Evolutionary conservation across 2,888 invertebrate species (phyloP), one percentile per base, ranked within the genome.

Genomic region (Dasysyrphus albostriatus): DNA sequence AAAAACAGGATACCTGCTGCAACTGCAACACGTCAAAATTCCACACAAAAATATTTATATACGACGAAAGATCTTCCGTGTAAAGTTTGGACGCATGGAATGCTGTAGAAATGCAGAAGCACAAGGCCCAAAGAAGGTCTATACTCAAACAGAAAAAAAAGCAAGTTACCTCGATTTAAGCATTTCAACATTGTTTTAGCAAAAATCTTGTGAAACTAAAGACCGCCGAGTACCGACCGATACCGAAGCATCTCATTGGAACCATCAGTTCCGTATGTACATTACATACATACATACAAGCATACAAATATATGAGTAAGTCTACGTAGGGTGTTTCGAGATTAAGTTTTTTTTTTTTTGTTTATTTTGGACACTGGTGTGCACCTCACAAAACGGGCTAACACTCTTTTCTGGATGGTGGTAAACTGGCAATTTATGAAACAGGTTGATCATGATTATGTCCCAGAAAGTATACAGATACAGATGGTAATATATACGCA

Each of bases 401-500:
- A 70, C 70, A 80, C 58, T 67, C 67, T 78, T 51, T 67, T 32
- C 10, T 58, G 34, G 77, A 72, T 42, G 54, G 29, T 54, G 65
- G 34, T 73, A 37, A 78, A 79, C 56, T 85, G 81, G 82, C 82
- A 77, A 63, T 77, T 85, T 85, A 69, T 70, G 85, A 85, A 85
- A 85, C 85, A 85, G 85, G 85, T 85, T 85, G 82, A 77, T 85
- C 85, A 85, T 85, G 82, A 85, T 85, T 82, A 69, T 85, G 85
- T 85, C 82, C 82, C 82, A 82, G 85, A 85, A 78, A 85, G 49
- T 24, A 24, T 24, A 24, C n/a, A n/a, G n/a, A n/a, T n/a, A n/a
- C 19, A 69, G 39, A 32, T 8, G 12, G 19, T 61, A 49, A 49
- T 49, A 59, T 47, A 42, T 54, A 59, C 34, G 58, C 56, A 65